These are phyloP conservation scores for Thysanoteuthis rhombus DNA, from an alignment of 2,888 invertebrate genomes.

Conservation along the genomic window DNA sequence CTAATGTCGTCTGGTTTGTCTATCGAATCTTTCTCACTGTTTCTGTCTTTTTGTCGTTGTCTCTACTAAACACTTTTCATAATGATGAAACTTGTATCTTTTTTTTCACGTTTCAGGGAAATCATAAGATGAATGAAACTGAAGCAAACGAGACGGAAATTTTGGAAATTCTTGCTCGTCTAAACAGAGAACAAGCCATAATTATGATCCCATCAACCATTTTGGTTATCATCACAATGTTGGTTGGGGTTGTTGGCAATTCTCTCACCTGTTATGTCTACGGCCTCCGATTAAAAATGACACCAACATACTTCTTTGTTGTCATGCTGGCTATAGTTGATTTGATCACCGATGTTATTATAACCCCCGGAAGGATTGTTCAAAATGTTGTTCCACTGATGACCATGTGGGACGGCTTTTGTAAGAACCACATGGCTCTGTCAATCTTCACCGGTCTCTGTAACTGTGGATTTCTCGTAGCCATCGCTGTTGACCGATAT, in stretches of 20 bases:
- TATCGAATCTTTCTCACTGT: no score
- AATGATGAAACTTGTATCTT: neutral
- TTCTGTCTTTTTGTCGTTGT: no score
- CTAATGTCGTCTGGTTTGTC: no score
- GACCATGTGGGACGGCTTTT: neutral
- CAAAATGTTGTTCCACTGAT: neutral
- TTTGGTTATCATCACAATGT: constrained; percentile 18
- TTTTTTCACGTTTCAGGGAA: neutral
- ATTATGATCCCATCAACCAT: constrained; percentile 2
- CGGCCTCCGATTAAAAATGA: neutral
- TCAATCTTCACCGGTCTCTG: neutral
- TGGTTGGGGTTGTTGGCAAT: neutral
- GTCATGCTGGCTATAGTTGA: constrained; percentile 18
- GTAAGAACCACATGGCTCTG: neutral
- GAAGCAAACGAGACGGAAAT: neutral
- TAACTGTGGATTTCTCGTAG: neutral
- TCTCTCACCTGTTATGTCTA: constrained; percentile 13
- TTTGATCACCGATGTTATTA: neutral
- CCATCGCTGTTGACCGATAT: constrained; percentile 13
- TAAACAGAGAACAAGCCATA: constrained; percentile 12
- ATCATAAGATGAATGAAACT: neutral
- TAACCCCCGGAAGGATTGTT: constrained; percentile 14
- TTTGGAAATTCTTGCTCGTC: neutral
- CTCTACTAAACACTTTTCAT: no score
- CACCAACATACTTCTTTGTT: constrained; percentile 17